phyloP scores from a whole-genome alignment of 2,888 invertebrate genomes.

The Eupsilia transversa region DNA sequence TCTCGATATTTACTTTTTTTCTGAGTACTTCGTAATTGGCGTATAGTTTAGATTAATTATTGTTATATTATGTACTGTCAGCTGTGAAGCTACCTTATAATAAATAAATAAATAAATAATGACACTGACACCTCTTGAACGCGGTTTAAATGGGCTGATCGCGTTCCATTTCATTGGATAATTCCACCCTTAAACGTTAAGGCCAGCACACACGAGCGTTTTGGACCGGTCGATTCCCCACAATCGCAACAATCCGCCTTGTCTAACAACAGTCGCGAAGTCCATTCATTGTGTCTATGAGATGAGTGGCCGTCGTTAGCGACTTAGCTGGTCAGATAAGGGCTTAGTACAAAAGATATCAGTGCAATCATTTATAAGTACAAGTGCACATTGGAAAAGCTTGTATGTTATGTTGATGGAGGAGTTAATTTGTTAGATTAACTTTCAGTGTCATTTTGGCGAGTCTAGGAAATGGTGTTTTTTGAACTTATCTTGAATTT shows the following conservation, averaged over 20 bases:
- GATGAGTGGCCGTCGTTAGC: constrained; percentile 89
- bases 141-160: background rate
- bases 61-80: too few relatives aligned
- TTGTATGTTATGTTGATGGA: background rate
- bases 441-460: background rate
- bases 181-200: constrained; percentile 28
- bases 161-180: background rate
- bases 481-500: background rate
- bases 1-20: too few relatives aligned
- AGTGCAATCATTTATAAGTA: constrained; percentile 81
- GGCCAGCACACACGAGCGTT: constrained; percentile 79
- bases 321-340: constrained; percentile 81
- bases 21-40: too few relatives aligned
- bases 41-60: too few relatives aligned
- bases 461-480: background rate
- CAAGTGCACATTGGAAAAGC: constrained; percentile 72
- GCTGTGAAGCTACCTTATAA: too few relatives aligned
- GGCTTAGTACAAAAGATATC: constrained; percentile 83
- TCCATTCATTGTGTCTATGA: constrained; percentile 83
- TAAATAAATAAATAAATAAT: too few relatives aligned
- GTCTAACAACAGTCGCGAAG: constrained; percentile 87
- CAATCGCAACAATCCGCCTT: constrained; percentile 81
- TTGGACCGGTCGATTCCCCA: constrained; percentile 72
- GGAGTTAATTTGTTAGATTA: constrained; percentile 9
- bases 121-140: background rate